phyloP scores from a whole-genome alignment of 2,888 invertebrate species.

The Zaprionus obscuricornis region DNA sequence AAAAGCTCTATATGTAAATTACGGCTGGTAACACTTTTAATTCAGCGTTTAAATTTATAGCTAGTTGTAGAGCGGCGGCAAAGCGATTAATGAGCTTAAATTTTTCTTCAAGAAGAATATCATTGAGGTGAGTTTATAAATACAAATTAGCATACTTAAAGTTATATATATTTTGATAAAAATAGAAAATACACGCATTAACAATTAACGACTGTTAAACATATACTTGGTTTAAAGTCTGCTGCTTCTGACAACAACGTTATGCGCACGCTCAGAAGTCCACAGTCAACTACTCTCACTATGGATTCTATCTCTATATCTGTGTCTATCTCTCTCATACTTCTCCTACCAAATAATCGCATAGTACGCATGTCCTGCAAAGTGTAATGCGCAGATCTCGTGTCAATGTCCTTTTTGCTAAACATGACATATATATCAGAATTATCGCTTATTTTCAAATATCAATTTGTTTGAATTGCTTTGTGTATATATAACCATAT shows the following conservation, averaged over 20 bases:
- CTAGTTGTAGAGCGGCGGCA: not conserved
- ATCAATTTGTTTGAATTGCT: too few relatives aligned
- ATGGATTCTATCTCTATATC: slow-evolving; percentile 3
- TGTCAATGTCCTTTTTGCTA: slow-evolving; percentile 39
- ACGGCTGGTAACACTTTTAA: slow-evolving; percentile 29
- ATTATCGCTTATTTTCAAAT: too few relatives aligned
- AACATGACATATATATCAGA: not conserved
- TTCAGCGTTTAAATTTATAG: slow-evolving; percentile 23
- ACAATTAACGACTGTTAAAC: not conserved
- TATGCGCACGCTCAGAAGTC: slow-evolving; percentile 47
- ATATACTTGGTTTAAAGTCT: slow-evolving; percentile 49
- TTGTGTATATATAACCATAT: too few relatives aligned
- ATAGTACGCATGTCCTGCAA: slow-evolving; percentile 69
- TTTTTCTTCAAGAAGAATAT: not conserved
- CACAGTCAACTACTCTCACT: slow-evolving; percentile 11
- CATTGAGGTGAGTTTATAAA: not conserved
- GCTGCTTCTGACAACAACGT: slow-evolving; percentile 52
- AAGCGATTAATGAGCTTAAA: not conserved
- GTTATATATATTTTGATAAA: slow-evolving; percentile 9
- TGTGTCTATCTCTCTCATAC: slow-evolving; percentile 6
- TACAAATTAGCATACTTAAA: not conserved
- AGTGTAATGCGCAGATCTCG: slow-evolving; percentile 75
- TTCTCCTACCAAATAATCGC: not conserved
- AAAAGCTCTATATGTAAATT: slow-evolving; percentile 2
- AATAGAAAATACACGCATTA: not conserved